phyloP scores from a whole-genome alignment of 2,888 invertebrate species.

The Coremacera marginata region DNA sequence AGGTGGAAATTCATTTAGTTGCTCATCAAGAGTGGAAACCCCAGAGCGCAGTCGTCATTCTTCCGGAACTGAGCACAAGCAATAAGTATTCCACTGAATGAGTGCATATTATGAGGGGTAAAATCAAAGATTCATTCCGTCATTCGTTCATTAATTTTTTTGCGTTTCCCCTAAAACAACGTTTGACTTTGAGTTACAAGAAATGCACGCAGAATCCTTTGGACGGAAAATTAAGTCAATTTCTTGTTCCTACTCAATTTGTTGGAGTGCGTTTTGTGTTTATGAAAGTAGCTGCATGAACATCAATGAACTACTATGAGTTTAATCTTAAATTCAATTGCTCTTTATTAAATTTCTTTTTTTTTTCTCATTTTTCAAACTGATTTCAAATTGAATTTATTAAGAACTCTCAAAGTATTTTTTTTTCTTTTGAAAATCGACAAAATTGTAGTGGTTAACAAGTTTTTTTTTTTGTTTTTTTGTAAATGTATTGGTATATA shows the following conservation, averaged over 20 bases:
- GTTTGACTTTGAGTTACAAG: background rate
- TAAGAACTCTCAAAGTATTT: constrained; percentile 13
- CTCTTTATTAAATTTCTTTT: constrained; percentile 51
- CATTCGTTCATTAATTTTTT: too few relatives aligned
- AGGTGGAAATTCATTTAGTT: constrained; percentile 10
- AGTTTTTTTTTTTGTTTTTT: too few relatives aligned
- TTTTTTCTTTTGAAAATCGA: background rate
- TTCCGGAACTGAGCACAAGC: background rate
- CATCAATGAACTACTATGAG: constrained; percentile 60
- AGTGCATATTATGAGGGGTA: background rate
- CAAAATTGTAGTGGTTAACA: too few relatives aligned
- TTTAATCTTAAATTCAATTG: constrained; percentile 62
- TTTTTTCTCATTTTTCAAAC: constrained; percentile 52
- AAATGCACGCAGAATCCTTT: background rate
- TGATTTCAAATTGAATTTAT: constrained; percentile 58
- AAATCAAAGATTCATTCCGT: background rate
- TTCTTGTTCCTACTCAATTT: background rate
- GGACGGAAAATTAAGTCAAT: background rate
- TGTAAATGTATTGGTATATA: too few relatives aligned
- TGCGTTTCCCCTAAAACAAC: background rate
- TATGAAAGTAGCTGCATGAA: background rate
- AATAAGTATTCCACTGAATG: background rate
- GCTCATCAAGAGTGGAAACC: background rate
- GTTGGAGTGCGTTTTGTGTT: background rate
- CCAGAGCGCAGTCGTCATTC: background rate